phyloP scores from a whole-genome alignment of 2,113 vertebrate genomes.

The Rafetus swinhoei region DNA sequence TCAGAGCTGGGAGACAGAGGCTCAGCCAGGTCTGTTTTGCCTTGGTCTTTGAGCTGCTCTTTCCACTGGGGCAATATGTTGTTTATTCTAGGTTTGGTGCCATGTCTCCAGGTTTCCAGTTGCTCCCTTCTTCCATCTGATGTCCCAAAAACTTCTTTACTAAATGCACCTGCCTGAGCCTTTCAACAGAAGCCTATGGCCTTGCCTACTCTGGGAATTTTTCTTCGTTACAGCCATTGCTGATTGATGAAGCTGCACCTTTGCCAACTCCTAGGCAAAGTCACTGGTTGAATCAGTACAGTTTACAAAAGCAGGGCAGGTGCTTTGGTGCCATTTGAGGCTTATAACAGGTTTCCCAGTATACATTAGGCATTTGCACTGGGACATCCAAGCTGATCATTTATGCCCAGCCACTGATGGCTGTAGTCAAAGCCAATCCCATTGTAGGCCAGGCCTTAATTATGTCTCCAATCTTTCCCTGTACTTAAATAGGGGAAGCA shows the following conservation, averaged over 20 bases:
- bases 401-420: neutral
- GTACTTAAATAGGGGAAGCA: neutral
- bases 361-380: neutral
- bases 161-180: neutral
- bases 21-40: neutral
- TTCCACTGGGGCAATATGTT: neutral
- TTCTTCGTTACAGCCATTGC: rapidly evolving
- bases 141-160: neutral
- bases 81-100: neutral
- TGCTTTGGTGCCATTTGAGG: neutral
- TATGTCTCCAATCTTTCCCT: neutral
- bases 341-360: neutral
- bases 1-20: neutral
- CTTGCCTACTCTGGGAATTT: neutral
- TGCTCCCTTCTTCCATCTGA: neutral
- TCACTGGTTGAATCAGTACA: neutral
- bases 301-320: neutral
- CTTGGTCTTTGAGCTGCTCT: neutral
- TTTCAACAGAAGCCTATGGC: neutral
- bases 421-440: neutral
- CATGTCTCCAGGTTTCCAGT: neutral
- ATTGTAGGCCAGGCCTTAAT: neutral
- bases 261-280: neutral
- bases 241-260: neutral
- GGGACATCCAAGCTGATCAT: neutral